Conservation (phyloP, 2,888 invertebrate genomes). For the Nemapogon koenigi region DNA sequence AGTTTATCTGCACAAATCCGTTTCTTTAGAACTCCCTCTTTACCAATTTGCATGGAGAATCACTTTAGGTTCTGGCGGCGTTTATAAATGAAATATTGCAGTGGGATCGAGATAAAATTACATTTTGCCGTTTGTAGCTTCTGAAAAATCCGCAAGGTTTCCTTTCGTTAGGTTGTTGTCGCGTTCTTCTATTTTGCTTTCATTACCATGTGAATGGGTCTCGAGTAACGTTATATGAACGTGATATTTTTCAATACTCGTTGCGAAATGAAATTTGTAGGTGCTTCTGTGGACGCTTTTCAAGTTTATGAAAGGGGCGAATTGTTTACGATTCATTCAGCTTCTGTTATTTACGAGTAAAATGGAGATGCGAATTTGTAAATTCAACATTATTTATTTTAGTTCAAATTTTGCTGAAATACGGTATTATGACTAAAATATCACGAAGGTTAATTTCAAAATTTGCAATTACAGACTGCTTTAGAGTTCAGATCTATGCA, state of each 20-base stretch:
- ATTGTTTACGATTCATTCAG: conserved; percentile 4
- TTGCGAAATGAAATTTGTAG: conserved; percentile 40
- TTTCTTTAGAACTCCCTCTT: conserved; percentile 23
- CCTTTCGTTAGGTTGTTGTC: conserved; percentile 6
- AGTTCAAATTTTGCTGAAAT: too few species aligned
- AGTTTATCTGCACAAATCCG: conserved; percentile 21
- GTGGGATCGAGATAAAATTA: conserved; percentile 22
- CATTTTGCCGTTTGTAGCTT: conserved; percentile 26
- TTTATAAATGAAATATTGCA: conserved; percentile 22
- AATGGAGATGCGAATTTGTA: too few species aligned
- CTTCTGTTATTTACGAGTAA: too few species aligned
- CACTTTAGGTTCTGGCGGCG: conserved; percentile 23
- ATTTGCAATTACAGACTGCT: too few species aligned
- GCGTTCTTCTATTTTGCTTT: conserved; percentile 26
- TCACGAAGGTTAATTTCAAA: too few species aligned
- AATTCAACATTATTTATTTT: too few species aligned
- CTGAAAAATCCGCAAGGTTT: conserved; percentile 16
- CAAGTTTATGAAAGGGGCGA: conserved; percentile 2
- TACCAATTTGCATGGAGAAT: conserved; percentile 32
- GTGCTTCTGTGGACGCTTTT: conserved; percentile 29
- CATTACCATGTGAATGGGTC: conserved; percentile 39
- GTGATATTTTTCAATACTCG: conserved; percentile 43
- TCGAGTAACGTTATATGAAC: conserved; percentile 32
- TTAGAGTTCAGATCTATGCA: too few species aligned
- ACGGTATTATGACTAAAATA: too few species aligned